These are phyloP conservation scores for Achlya flavicornis DNA, from an alignment of 2,888 invertebrate species.

Conservation along the genomic window DNA sequence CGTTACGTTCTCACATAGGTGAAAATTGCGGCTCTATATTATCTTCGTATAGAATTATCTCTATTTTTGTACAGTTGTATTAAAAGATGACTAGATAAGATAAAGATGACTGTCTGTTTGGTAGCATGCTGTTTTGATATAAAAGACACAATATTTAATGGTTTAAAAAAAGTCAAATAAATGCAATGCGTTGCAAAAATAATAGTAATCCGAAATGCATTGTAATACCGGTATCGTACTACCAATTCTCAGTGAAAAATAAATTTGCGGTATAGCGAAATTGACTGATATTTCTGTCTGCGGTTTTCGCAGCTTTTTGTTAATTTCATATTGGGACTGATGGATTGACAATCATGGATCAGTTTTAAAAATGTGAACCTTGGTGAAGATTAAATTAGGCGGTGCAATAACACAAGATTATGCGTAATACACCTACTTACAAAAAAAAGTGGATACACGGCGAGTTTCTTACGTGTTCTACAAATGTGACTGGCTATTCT, in stretches of 20 bases:
- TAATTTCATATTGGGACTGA: no score
- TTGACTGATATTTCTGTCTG: not conserved
- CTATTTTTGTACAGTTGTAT: not conserved
- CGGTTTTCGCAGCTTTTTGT: not conserved
- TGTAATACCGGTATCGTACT: not conserved
- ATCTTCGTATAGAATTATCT: not conserved
- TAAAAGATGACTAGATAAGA: not conserved
- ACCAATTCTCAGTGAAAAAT: not conserved
- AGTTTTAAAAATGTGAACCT: no score
- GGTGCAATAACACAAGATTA: no score
- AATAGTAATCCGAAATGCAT: not conserved
- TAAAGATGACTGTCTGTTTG: not conserved
- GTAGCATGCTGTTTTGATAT: not conserved
- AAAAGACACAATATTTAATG: no score
- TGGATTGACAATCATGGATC: no score
- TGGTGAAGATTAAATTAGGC: no score
- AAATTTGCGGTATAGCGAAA: not conserved
- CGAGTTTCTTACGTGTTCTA: no score
- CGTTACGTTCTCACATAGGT: conserved; percentile 18
- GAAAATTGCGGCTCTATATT: conserved; percentile 24
- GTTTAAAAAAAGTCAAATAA: no score
- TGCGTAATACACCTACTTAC: no score
- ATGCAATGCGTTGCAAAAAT: no score
- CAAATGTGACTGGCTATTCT: no score
- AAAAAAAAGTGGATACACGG: no score